Conservation (phyloP, 2,797 vertebrate genomes). For the Micromesistius poutassou region DNA sequence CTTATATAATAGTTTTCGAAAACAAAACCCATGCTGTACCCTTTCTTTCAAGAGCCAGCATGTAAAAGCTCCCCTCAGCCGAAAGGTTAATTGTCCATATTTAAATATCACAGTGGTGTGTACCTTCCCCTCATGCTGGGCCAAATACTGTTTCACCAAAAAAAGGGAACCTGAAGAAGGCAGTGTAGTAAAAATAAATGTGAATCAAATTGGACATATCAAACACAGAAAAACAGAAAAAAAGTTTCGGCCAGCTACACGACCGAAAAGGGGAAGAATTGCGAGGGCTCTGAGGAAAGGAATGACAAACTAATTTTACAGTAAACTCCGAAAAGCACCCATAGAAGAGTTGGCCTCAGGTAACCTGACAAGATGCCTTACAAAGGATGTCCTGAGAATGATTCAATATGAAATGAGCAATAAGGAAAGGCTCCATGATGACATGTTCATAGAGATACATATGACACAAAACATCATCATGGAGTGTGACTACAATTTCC, state of each 20-base stretch:
- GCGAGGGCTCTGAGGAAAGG: constrained; percentile 12
- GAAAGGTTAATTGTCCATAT: neutral
- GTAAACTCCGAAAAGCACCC: neutral
- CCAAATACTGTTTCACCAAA: constrained; percentile 8
- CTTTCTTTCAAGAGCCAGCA: constrained; percentile 13
- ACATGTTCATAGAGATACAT: constrained; percentile 15
- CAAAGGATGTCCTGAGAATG: constrained; percentile 20
- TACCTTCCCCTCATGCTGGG: constrained; percentile 10
- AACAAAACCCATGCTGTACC: constrained; percentile 7
- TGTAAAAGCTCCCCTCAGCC: neutral
- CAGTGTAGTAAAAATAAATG: neutral
- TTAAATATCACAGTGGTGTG: constrained; percentile 15
- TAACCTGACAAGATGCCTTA: constrained; percentile 16
- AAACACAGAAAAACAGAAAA: constrained; percentile 4
- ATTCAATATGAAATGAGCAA: constrained; percentile 18
- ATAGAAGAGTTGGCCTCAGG: constrained; percentile 12
- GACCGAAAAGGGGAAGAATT: constrained; percentile 19
- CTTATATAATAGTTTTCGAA: neutral
- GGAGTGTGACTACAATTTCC: no score
- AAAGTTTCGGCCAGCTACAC: neutral
- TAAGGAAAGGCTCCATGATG: constrained; percentile 1
- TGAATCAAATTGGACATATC: constrained; percentile 1
- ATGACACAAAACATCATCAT: no score
- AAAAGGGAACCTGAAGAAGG: constrained; percentile 1
- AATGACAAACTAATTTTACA: constrained; percentile 14